Base-by-base conservation (phyloP, 2,888 invertebrate genomes). In the Nebria salina region DNA sequence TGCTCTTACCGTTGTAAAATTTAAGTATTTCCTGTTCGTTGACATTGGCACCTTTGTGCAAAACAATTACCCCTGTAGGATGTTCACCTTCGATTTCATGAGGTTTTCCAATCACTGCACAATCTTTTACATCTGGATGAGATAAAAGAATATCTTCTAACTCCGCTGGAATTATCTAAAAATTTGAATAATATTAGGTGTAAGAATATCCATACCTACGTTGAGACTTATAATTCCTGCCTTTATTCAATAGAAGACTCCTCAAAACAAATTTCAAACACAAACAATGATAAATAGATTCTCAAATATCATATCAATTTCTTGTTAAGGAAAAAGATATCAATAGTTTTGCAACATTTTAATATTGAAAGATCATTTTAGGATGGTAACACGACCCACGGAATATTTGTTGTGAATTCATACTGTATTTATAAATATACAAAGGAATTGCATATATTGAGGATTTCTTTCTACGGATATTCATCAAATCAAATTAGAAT, bases 51-150 rank as follows among this genome's bases (percentile, higher is more conserved):
- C 66, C 83, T 1, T 84, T 82, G 8, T 85, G 83, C 65, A 86
- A 42, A 0, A 85, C 77, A 15, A 87, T 84, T 5, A 87, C 65
- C 7, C 85, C 88, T 83, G 86, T 83, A 0, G 87, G 87, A 83
- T 86, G 86, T 65, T 87, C 87, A 13, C 87, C 87, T 82, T 88
- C 87, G 78, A 84, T 84, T 70, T 86, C 86, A 75, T 87, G 84
- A 0, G 87, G 87, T 64, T 87, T 82, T 4, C 87, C 87, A 54
- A 88, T 83, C n/a, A 87, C 87, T 5, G 85, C 85, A 0, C 85
- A 85, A 54, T 83, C 82, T 41, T 83, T 81, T 5, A 89, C 85
- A 6, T 85, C 85, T 4, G 87, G 87, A 85, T 88, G 88, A n/a
- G 83, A 72, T n/a, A 83, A 78, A 54, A 88, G 78, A 74, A 85